Conservation (phyloP, 2,797 vertebrate species). For the Saxicola maurus region DNA sequence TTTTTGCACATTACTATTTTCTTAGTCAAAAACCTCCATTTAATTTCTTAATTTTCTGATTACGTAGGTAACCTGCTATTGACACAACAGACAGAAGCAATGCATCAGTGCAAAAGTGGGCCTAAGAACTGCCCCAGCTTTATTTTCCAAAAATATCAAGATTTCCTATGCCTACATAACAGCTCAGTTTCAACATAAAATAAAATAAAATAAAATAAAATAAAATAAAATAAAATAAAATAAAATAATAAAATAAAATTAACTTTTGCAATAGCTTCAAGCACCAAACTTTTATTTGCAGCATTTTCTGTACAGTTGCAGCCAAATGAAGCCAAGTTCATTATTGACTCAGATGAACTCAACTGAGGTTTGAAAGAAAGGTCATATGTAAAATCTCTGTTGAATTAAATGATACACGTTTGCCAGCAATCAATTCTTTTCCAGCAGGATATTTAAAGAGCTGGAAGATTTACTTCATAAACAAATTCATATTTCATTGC, state of each 20-base stretch:
- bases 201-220: background rate
- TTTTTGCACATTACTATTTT: background rate
- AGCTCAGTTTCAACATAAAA: background rate
- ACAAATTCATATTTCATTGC: background rate
- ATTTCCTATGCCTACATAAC: background rate
- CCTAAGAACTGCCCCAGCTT: background rate
- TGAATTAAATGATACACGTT: background rate
- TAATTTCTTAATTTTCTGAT: background rate
- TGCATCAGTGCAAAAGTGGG: background rate
- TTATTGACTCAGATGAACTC: background rate
- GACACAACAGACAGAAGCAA: background rate
- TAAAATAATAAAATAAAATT: background rate
- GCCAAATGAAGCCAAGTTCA: background rate
- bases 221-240: background rate
- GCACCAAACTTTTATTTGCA: background rate
- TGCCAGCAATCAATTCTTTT: background rate
- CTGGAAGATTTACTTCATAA: background rate
- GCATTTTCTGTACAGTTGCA: background rate
- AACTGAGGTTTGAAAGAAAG: background rate
- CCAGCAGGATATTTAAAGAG: background rate
- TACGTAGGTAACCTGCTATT: background rate
- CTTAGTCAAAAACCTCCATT: accelerated
- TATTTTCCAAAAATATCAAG: background rate
- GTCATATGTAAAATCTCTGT: background rate
- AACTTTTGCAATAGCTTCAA: background rate